phyloP scores from a whole-genome alignment of 2,113 vertebrate genomes.

The Paramormyrops kingsleyae region DNA sequence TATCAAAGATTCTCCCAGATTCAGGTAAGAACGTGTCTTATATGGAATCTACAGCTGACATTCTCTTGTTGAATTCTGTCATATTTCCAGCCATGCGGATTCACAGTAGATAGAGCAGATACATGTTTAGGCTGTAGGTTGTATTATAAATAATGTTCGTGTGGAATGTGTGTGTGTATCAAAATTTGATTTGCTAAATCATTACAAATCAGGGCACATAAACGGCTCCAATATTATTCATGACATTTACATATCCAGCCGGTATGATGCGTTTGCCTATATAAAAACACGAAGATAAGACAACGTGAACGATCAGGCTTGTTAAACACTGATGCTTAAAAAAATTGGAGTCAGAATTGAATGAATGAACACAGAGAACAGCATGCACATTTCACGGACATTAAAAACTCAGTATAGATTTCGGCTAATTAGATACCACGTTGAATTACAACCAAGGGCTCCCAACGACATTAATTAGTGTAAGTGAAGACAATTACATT shows the following conservation, averaged over 20 bases:
- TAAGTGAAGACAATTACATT: background rate
- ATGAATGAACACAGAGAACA: background rate
- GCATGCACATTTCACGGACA: background rate
- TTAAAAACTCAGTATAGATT: background rate
- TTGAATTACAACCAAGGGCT: slow-evolving; percentile 8
- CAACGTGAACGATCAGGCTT: background rate
- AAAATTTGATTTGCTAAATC: too few species aligned
- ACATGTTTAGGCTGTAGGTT: background rate
- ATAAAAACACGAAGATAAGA: background rate
- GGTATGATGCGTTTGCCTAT: background rate
- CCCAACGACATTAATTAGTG: background rate
- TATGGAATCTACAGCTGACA: background rate
- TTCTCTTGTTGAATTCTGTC: slow-evolving; percentile 19
- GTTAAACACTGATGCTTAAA: background rate
- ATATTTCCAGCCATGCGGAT: background rate
- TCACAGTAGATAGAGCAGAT: background rate
- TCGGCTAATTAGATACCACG: background rate
- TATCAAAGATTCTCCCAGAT: slow-evolving; percentile 67
- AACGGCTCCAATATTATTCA: background rate
- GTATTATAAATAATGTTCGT: background rate
- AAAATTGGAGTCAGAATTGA: background rate
- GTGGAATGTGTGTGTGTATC: background rate
- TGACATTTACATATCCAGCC: background rate
- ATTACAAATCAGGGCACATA: background rate
- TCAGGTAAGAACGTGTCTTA: slow-evolving; percentile 51